phyloP scores from a whole-genome alignment of 2,113 vertebrate genomes.

The Hypanus sabinus region DNA sequence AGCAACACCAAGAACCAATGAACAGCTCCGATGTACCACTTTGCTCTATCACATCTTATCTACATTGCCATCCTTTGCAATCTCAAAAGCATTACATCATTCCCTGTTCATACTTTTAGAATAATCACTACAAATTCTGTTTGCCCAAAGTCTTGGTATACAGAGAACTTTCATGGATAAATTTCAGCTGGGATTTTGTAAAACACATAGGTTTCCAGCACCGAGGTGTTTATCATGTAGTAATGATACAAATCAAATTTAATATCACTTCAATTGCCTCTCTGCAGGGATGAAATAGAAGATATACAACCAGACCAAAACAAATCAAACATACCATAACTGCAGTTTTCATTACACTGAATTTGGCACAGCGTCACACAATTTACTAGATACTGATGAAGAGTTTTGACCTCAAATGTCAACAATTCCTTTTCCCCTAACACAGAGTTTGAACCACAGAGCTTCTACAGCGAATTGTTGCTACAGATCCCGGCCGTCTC shows the following conservation, averaged over 20 bases:
- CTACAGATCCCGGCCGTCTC: too few relatives aligned
- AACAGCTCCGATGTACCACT: background rate
- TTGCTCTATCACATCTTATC: background rate
- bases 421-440: background rate
- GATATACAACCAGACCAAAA: background rate
- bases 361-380: background rate
- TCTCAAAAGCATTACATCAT: background rate
- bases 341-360: background rate
- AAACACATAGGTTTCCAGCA: background rate
- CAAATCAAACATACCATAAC: background rate
- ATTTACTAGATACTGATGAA: too few relatives aligned
- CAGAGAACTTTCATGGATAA: background rate
- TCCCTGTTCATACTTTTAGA: background rate
- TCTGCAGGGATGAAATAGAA: background rate
- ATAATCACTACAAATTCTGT: background rate
- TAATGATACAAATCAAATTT: background rate
- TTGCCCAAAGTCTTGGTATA: too few relatives aligned
- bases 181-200: background rate
- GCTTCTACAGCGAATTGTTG: too few relatives aligned
- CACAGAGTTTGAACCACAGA: too few relatives aligned
- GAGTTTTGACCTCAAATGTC: too few relatives aligned
- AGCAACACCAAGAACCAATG: too few relatives aligned
- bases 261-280: background rate
- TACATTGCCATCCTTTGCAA: background rate
- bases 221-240: background rate